Evolutionary conservation across 2,797 vertebrate genomes (phyloP).

Genomic region (Zenarchopterus dispar): DNA sequence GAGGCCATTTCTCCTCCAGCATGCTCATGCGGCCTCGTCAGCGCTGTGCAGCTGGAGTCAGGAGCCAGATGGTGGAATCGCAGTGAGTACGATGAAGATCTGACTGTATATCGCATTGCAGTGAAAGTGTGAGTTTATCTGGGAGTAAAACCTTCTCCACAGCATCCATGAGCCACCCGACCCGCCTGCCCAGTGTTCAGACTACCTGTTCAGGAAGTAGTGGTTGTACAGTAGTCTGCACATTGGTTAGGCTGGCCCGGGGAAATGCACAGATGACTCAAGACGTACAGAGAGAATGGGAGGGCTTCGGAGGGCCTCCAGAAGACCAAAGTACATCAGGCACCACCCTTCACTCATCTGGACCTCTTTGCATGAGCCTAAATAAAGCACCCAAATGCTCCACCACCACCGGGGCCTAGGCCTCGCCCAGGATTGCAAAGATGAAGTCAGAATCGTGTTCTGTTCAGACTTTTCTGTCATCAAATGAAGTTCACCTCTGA

Average conservation of each 20-base stretch:
- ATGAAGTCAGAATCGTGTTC: neutral
- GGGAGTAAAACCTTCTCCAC: constrained; percentile 6
- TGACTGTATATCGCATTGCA: neutral
- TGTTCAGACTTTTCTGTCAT: constrained; percentile 4
- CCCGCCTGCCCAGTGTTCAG: constrained; percentile 99
- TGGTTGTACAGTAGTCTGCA: constrained; percentile 93
- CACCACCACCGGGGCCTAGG: constrained; percentile 42
- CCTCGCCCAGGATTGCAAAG: constrained; percentile 8
- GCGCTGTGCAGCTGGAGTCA: constrained; percentile 27
- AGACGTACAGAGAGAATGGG: neutral
- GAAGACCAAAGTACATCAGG: constrained; percentile 24
- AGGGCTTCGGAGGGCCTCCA: constrained; percentile 15
- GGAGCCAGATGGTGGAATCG: constrained; percentile 10
- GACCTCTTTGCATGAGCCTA: constrained; percentile 41
- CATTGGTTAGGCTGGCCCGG: constrained; percentile 89
- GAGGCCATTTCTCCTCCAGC: neutral
- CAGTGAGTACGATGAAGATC: constrained; percentile 43
- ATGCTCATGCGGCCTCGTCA: constrained; percentile 31
- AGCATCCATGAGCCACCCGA: constrained; percentile 80
- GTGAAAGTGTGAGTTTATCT: neutral
- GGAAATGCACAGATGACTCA: constrained; percentile 80
- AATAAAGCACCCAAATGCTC: constrained; percentile 56
- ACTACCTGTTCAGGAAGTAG: constrained; percentile 99
- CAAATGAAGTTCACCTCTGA: constrained; percentile 11
- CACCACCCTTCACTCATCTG: constrained; percentile 52